Evolutionary conservation across 2,888 invertebrate genomes (phyloP).

Genomic region (Acholoe squamosa): DNA sequence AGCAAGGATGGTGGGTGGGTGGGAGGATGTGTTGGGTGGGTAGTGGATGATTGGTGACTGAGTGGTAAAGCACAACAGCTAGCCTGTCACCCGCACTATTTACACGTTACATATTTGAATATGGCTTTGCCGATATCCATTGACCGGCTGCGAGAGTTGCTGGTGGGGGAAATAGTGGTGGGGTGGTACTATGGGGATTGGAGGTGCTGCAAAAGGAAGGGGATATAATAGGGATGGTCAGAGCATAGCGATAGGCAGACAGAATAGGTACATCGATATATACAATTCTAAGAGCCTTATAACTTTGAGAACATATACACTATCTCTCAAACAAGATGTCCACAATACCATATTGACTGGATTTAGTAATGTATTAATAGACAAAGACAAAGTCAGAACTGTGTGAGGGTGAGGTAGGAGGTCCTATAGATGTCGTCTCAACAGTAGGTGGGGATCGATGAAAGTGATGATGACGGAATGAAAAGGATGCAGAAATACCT

Average conservation of each 20-base stretch:
- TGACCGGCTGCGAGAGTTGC: neutral
- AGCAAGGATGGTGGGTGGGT: neutral
- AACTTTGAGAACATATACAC: too few relatives aligned
- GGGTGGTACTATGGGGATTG: neutral
- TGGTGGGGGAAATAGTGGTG: neutral
- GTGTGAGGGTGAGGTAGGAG: too few relatives aligned
- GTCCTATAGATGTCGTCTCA: too few relatives aligned
- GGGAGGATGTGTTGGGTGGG: neutral
- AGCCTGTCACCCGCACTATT: neutral
- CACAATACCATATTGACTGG: too few relatives aligned
- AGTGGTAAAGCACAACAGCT: neutral
- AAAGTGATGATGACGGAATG: neutral
- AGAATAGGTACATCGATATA: too few relatives aligned
- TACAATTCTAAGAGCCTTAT: too few relatives aligned
- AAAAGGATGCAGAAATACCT: too few relatives aligned
- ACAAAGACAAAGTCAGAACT: too few relatives aligned
- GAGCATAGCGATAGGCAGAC: neutral
- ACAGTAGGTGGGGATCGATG: too few relatives aligned
- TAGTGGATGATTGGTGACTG: neutral
- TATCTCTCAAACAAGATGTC: too few relatives aligned
- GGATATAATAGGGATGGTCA: neutral
- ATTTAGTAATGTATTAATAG: too few relatives aligned
- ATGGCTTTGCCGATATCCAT: slow-evolving; percentile 56
- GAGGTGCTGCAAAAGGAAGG: neutral
- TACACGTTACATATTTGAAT: slow-evolving; percentile 47